Conservation (phyloP, 2,113 vertebrate genomes). For the Cettia cetti region DNA sequence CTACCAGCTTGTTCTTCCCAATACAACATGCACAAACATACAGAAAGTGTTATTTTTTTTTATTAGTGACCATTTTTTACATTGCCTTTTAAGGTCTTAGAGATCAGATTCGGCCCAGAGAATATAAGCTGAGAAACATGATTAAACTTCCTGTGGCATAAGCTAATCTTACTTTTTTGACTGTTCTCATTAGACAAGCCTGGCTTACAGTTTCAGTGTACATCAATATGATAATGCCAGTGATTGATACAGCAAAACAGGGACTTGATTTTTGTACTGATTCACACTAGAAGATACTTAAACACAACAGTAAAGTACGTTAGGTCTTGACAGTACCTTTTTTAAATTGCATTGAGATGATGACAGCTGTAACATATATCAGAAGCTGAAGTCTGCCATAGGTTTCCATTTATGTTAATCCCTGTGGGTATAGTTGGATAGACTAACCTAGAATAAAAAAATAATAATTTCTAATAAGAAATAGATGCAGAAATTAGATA, state of each 20-base stretch:
- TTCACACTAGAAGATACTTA: not conserved
- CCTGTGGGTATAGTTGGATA: not conserved
- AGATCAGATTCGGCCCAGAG: conserved; percentile 8
- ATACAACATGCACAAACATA: not conserved
- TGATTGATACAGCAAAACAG: not conserved
- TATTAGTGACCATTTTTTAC: not conserved
- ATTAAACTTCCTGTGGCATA: conserved; percentile 53
- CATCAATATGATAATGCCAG: not conserved
- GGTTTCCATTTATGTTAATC: not conserved
- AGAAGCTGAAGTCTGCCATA: not conserved
- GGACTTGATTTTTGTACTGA: not conserved
- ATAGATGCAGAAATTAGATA: not conserved
- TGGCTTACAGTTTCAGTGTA: not conserved
- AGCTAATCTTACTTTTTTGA: not conserved
- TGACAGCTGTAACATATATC: not conserved
- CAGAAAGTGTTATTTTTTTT: not conserved
- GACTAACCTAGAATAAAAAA: not conserved
- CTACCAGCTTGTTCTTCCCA: not conserved
- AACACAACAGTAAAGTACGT: not conserved
- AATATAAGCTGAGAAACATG: not conserved
- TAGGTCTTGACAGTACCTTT: not conserved
- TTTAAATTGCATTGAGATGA: not conserved
- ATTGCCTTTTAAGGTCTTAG: conserved; percentile 30
- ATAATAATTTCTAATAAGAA: not conserved
- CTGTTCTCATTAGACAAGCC: not conserved